Evolutionary conservation across 2,888 invertebrate species (phyloP).

Genomic region (Nymphalis polychloros): DNA sequence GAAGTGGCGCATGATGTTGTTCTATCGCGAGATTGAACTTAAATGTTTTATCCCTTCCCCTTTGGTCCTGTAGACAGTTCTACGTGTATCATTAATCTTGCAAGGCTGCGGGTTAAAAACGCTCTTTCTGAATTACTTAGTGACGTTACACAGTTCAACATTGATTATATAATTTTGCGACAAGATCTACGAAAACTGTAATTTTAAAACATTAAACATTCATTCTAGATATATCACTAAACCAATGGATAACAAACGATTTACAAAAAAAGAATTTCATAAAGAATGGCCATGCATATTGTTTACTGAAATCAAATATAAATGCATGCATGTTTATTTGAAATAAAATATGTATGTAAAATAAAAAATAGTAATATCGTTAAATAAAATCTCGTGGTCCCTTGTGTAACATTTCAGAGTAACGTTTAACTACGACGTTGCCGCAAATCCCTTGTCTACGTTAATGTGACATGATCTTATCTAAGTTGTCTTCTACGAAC

Average conservation of each 20-base stretch:
- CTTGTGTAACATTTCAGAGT: conserved; percentile 25
- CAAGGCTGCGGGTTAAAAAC: conserved; percentile 63
- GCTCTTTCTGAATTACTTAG: conserved; percentile 58
- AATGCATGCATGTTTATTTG: neutral
- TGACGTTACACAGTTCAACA: conserved; percentile 46
- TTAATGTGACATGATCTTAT: conserved; percentile 24
- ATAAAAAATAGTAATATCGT: conserved; percentile 8
- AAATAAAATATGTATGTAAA: no score
- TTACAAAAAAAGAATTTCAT: neutral
- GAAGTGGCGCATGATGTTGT: conserved; percentile 47
- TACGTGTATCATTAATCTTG: conserved; percentile 74
- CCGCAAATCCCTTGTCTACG: conserved; percentile 25
- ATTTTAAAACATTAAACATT: neutral
- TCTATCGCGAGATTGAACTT: conserved; percentile 48
- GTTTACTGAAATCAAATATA: neutral
- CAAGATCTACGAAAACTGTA: neutral
- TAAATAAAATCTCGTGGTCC: conserved; percentile 20
- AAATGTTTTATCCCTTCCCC: conserved; percentile 47
- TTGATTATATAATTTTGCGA: conserved; percentile 12
- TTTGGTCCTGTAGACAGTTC: conserved; percentile 54
- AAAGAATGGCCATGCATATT: no score
- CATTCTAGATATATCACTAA: neutral
- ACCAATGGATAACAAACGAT: neutral
- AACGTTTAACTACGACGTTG: conserved; percentile 26
- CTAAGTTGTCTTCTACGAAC: conserved; percentile 9